phyloP scores from a whole-genome alignment of 2,797 vertebrate genomes.

The Microctenopoma lineatum region DNA sequence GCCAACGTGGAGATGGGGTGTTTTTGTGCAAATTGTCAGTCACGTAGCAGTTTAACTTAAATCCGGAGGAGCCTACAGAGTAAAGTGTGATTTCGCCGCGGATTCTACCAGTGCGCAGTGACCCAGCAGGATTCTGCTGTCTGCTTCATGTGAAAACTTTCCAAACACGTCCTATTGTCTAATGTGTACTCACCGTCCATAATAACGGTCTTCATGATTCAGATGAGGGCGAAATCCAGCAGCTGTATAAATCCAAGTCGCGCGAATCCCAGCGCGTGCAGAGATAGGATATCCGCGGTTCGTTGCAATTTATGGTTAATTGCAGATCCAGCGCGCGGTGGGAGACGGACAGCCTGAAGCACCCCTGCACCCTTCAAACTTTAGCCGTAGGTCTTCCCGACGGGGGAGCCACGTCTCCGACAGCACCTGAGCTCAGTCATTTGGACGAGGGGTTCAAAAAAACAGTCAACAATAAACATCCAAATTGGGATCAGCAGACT shows the following conservation, averaged over 20 bases:
- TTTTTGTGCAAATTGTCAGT: constrained; percentile 11
- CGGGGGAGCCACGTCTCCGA: constrained; percentile 82
- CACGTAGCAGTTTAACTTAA: constrained; percentile 33
- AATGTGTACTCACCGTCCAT: constrained; percentile 79
- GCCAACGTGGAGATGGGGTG: constrained; percentile 10
- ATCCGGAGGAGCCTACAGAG: constrained; percentile 39
- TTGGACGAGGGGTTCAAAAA: constrained; percentile 57
- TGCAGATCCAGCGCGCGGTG: constrained; percentile 73
- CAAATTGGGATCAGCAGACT: constrained; percentile 72
- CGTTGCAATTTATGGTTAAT: constrained; percentile 62
- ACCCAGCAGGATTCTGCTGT: constrained; percentile 27
- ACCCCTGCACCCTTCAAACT: constrained; percentile 78
- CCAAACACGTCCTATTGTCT: constrained; percentile 42
- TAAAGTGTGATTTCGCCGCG: constrained; percentile 25
- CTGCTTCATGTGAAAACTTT: constrained; percentile 55
- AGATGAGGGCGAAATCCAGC: constrained; percentile 73
- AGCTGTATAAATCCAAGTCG: constrained; percentile 76
- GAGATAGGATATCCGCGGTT: constrained; percentile 65
- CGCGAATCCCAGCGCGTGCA: constrained; percentile 61
- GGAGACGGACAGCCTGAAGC: constrained; percentile 56
- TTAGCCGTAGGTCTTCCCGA: constrained; percentile 84
- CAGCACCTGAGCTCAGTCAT: constrained; percentile 82
- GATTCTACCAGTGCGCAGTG: constrained; percentile 53
- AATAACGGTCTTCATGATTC: constrained; percentile 83
- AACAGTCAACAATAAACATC: constrained; percentile 78